Conservation (phyloP, 1,140 invertebrate species). For the Drosophila melanogaster region Release_6_plus_ISO1_MT NT_033777.3:16946001-16946500, state of each 20-base stretch:
- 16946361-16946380: slow-evolving; percentile 13
- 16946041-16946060: slow-evolving; percentile 72
- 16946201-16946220: slow-evolving; percentile 46
- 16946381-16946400: slow-evolving; percentile 56
- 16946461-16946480: slow-evolving; percentile 70
- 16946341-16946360: slow-evolving; percentile 66
- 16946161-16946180: slow-evolving; percentile 36
- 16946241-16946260: slow-evolving; percentile 57
- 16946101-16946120: slow-evolving; percentile 11
- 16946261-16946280: slow-evolving; percentile 52
- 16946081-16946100: slow-evolving; percentile 7
- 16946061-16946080: slow-evolving; percentile 34
- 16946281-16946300: slow-evolving; percentile 45
- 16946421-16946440: slow-evolving; percentile 57
- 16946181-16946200: not conserved
- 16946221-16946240: slow-evolving; percentile 67
- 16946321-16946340: slow-evolving; percentile 81
- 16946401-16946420: slow-evolving; percentile 49
- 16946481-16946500: slow-evolving; percentile 72
- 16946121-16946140: slow-evolving; percentile 30
- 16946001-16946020: slow-evolving; percentile 37
- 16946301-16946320: slow-evolving; percentile 30
- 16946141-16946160: slow-evolving; percentile 44
- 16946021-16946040: slow-evolving; percentile 76
- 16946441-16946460: slow-evolving; percentile 81